Base-by-base conservation (phyloP, 2,888 invertebrate species). In the Aspidiotus destructor region DNA sequence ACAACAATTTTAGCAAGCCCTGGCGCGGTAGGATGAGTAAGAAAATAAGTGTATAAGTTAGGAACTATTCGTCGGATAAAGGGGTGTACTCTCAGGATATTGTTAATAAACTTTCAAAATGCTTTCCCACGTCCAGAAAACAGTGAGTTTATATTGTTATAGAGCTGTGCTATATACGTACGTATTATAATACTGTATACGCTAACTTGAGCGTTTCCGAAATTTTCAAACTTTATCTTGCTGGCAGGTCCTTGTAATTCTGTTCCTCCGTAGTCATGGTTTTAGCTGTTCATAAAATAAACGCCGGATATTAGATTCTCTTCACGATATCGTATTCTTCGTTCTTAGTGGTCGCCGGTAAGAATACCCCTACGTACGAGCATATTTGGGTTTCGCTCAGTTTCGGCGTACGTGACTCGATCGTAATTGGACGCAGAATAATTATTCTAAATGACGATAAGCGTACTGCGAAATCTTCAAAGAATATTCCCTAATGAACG, bases 71-170 rank as follows among this genome's bases (percentile, higher is more conserved):
- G 40, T 16, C 40, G 65, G 65, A 65, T 57, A 48, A 58, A 58
- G 65, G 65, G 58, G 58, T 48, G 57, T 60, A 57, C 65, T 65
- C 44, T 42, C 41, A 58, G 65, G 65, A 65, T 65, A 65, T 65
- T 65, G 65, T 65, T 65, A 65, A 65, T 65, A 65, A 65, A 65
- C 65, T 65, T 65, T 65, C 58, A 65, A 58, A 65, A 65, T 65
- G 65, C 65, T 65, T 65, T 65, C 52, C 65, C 65, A 65, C 65
- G 65, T 65, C 65, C 65, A 65, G 58, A 58, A 64, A 65, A 65
- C 65, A 48, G 11, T 16, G 65, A 65, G 65, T 65, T 65, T 65
- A 65, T 65, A 65, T 65, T 64, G 57, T 53, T 64, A 11, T 41
- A 64, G 57, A 55, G 55, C 55, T 16, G 11, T 40, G 13, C 57